Percentiles rank a stretch among this genome's conserved stretches.
These are phyloP conservation scores for Eumerus sabulonum DNA, from an alignment of 2,888 invertebrate species.

Conservation along the genomic window DNA sequence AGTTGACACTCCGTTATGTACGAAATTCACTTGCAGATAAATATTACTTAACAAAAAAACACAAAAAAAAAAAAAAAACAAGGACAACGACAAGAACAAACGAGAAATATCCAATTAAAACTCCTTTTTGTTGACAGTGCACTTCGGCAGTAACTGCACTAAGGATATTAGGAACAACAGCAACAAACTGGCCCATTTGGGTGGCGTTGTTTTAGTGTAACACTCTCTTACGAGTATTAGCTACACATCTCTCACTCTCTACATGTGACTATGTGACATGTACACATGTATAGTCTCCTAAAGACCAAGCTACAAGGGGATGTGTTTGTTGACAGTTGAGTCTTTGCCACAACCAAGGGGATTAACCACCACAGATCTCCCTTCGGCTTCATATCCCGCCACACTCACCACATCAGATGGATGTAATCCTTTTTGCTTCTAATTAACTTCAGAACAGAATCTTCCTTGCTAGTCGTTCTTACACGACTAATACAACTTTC, in stretches of 20 bases:
- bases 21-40: slow-evolving; percentile 26
- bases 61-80: no score
- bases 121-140: slow-evolving; percentile 40
- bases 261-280: no score
- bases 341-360: slow-evolving; percentile 35
- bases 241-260: slow-evolving; percentile 7
- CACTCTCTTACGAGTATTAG: slow-evolving; percentile 11
- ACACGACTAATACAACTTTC: neutral
- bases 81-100: slow-evolving; percentile 19
- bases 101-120: slow-evolving; percentile 56
- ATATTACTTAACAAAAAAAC: slow-evolving; percentile 24
- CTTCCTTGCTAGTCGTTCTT: neutral
- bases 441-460: slow-evolving; percentile 45
- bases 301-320: slow-evolving; percentile 31
- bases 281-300: slow-evolving; percentile 10
- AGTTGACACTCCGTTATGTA: slow-evolving; percentile 41
- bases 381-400: neutral
- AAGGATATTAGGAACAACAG: slow-evolving; percentile 15
- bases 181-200: neutral
- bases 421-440: slow-evolving; percentile 57
- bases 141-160: slow-evolving; percentile 29
- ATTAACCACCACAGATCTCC: slow-evolving; percentile 33
- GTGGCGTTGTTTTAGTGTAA: no score
- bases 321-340: slow-evolving; percentile 47
- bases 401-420: slow-evolving; percentile 39